Evolutionary conservation across 2,797 vertebrate genomes (phyloP).

Genomic region (Cygnus olor): DNA sequence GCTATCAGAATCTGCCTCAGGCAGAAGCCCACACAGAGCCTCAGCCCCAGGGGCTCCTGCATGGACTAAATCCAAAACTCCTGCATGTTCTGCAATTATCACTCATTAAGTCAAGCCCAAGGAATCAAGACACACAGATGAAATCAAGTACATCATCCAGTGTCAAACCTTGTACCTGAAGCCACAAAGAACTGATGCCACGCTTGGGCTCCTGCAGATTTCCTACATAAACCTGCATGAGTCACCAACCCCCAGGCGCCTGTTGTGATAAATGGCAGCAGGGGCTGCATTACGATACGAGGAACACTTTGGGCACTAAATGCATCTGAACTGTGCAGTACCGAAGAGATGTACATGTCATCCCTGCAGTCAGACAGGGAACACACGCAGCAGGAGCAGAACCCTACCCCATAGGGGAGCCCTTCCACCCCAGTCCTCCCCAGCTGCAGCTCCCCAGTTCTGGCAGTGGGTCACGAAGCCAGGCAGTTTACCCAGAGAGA

Average conservation of each 20-base stretch:
- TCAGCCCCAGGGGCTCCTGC: background rate
- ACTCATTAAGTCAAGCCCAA: background rate
- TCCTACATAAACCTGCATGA: background rate
- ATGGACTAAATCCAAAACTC: background rate
- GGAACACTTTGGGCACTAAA: background rate
- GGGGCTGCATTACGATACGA: background rate
- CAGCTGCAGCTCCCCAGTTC: background rate
- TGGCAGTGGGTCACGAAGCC: fast-evolving
- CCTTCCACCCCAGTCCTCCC: background rate
- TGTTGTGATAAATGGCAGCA: fast-evolving
- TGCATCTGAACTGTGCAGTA: background rate
- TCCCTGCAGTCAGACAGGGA: background rate
- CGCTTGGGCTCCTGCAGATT: background rate
- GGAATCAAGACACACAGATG: background rate
- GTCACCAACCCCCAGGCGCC: background rate
- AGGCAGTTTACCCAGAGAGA: background rate
- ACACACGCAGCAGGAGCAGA: background rate
- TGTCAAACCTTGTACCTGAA: fast-evolving
- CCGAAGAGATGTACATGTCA: too few species aligned
- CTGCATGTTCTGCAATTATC: fast-evolving
- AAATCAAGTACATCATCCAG: background rate
- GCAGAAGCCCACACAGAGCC: background rate
- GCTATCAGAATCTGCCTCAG: background rate
- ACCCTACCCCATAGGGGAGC: too few species aligned
- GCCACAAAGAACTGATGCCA: background rate